A percentile compares a stretch with the other conserved stretches of the same genome.
Conservation (phyloP, 2,113 vertebrate genomes). For the Ammodytes dubius region DNA sequence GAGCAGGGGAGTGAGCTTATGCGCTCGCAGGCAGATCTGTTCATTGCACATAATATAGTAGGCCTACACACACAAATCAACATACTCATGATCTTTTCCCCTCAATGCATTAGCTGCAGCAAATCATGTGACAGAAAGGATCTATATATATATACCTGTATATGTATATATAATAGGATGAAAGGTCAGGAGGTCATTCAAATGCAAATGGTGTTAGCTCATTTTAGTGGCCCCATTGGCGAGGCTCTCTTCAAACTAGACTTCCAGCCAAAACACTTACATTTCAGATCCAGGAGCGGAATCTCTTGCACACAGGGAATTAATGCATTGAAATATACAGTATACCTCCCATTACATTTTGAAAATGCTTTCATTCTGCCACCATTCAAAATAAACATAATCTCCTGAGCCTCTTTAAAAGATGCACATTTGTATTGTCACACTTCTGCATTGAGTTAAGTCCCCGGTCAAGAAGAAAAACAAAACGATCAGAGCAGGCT, state of each 20-base stretch:
- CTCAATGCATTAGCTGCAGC: neutral
- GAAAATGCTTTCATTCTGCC: neutral
- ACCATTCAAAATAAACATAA: neutral
- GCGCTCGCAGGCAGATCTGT: neutral
- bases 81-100: too few species aligned
- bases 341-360: neutral
- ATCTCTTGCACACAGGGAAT: neutral
- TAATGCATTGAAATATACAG: neutral
- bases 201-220: neutral
- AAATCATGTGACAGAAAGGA: neutral
- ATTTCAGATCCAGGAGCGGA: neutral
- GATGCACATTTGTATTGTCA: conserved; percentile 14
- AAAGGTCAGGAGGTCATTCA: neutral
- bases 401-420: neutral
- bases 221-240: neutral
- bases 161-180: too few species aligned
- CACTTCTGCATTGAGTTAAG: neutral
- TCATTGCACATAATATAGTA: neutral
- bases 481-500: neutral
- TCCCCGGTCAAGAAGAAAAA: neutral
- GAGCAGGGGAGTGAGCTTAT: neutral
- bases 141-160: too few species aligned
- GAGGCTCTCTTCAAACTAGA: neutral
- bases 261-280: neutral
- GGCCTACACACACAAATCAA: neutral